Evolutionary conservation across 2,797 vertebrate species (phyloP).

Genomic region (Urosaurus nigricauda): DNA sequence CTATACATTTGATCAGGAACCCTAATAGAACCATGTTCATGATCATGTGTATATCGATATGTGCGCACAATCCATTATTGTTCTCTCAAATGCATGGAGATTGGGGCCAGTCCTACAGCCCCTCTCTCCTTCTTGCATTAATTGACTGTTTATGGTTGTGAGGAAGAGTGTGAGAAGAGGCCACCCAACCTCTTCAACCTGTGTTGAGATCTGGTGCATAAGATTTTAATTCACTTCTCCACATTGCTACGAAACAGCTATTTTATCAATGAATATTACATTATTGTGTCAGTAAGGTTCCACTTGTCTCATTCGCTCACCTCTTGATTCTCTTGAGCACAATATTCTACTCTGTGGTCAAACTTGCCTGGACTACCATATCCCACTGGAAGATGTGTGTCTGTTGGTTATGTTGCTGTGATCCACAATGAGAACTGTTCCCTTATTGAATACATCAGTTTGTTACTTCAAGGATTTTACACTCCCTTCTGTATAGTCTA

Average conservation of each 20-base stretch:
- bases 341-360: not conserved
- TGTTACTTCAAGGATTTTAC: conserved; percentile 59
- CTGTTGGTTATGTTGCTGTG: conserved; percentile 72
- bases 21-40: not conserved
- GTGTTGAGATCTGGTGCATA: too few relatives aligned
- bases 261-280: not conserved
- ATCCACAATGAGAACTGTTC: conserved; percentile 60
- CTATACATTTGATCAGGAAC: too few relatives aligned
- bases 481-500: conserved; percentile 67
- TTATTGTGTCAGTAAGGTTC: not conserved
- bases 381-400: conserved; percentile 35
- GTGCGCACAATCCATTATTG: not conserved
- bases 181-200: not conserved
- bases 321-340: accelerated
- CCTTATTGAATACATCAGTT: conserved; percentile 76
- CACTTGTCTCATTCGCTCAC: conserved; percentile 3
- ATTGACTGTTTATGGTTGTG: not conserved
- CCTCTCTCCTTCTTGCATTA: not conserved
- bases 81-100: not conserved
- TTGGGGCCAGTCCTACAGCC: not conserved
- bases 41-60: not conserved
- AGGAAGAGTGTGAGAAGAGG: not conserved
- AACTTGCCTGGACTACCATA: conserved; percentile 28
- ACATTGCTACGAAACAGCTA: not conserved
- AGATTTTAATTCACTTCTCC: not conserved